Evolutionary conservation across 2,113 vertebrate genomes (phyloP), one percentile per base, ranked within the genome.

Genomic region (Dipodomys ordii): DNA sequence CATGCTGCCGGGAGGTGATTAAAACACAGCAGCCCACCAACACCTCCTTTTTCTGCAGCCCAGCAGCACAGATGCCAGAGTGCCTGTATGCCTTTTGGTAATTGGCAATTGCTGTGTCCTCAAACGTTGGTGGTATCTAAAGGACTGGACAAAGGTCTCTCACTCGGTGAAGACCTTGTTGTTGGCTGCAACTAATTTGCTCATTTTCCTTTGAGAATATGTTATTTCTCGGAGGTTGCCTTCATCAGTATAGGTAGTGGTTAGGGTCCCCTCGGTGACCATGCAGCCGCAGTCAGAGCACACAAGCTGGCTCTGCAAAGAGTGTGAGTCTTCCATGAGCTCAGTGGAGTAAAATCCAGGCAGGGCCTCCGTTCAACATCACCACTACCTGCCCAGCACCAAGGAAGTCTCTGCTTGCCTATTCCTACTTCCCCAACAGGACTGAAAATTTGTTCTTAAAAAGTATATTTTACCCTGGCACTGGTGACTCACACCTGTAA

Each of bases 11-110:
- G 93, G 99, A 99, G 49, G 99, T 98, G 0, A 98, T 96, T 0
- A 99, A 97, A 80, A 99, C 98, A 0, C 99, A 99, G 98, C 99
- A 99, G 8, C 99, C 99, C 0, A 97, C 98, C 44, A 99, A 96
- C 6, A 98, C 93, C 85, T 99, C 99, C 96, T 99, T 99, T 97
- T 98, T 99, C 78, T 98, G 97, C 83, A 99, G 97, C 39, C 97
- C 97, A 16, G 98, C 97, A 2, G 96, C 96, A 28, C 98, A 98
- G 97, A 99, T 99, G 72, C 81, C 88, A 0, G 98, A 79, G 10
- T 98, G 98, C 86, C 94, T 96, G 83, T 99, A 98, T 0, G 99
- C 99, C 39, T 96, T 94, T 60, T 97, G 97, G 90, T 98, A 98
- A 72, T 99, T 98, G 0, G 96, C 98, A 83, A 98, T 92, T 0